A percentile compares a stretch with the other conserved stretches of the same genome.
phyloP scores from a whole-genome alignment of 2,797 vertebrate species.

The Aphelocoma californica region DNA sequence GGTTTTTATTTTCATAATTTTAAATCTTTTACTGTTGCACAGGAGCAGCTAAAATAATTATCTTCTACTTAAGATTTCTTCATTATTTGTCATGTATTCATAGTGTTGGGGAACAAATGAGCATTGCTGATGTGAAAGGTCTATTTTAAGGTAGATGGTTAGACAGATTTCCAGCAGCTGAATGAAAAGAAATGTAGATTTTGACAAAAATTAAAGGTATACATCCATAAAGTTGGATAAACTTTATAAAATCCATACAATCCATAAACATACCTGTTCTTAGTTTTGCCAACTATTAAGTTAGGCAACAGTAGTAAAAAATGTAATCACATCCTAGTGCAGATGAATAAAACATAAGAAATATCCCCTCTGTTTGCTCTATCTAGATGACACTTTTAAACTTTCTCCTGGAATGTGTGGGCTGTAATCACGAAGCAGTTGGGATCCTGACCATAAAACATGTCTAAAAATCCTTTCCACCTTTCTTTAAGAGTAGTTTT shows the following conservation, averaged over 20 bases:
- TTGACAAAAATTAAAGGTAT: not conserved
- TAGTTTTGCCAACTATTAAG: not conserved
- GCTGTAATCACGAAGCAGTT: fast-evolving
- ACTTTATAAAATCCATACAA: too few relatives aligned
- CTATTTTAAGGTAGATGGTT: not conserved
- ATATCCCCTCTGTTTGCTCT: not conserved
- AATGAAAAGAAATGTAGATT: not conserved
- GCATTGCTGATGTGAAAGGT: not conserved
- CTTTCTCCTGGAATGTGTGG: not conserved
- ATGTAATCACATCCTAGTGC: not conserved
- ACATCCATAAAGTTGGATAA: not conserved
- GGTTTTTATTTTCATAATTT: not conserved
- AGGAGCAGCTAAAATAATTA: not conserved
- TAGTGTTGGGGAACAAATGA: not conserved
- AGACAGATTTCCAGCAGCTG: not conserved
- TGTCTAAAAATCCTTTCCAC: not conserved
- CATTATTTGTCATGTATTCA: not conserved
- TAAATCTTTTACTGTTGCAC: not conserved
- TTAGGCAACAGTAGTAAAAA: not conserved
- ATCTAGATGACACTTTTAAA: not conserved
- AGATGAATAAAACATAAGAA: not conserved
- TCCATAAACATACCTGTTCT: not conserved
- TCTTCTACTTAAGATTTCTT: not conserved
- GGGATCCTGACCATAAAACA: not conserved
- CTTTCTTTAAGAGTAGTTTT: not conserved